Evolutionary conservation across 2,888 invertebrate genomes (phyloP).

Genomic region (Hesperia comma): DNA sequence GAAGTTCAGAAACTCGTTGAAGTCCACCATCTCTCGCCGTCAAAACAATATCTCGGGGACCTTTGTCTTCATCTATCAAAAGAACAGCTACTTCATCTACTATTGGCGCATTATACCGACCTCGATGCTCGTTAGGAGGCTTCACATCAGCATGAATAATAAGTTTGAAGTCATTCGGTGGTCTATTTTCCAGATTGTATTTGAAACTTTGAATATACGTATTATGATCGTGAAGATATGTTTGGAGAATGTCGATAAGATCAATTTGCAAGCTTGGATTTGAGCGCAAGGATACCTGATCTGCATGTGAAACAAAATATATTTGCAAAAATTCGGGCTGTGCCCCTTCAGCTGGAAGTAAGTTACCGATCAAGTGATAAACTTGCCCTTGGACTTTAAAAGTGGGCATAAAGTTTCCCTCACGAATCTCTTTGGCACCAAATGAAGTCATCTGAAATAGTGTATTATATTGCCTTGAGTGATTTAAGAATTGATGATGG

Average conservation of each 20-base stretch:
- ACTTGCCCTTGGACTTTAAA: too few species aligned
- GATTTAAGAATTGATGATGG: too few species aligned
- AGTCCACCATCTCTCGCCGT: slow-evolving; percentile 41
- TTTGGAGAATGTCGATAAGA: too few species aligned
- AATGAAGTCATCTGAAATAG: slow-evolving; percentile 51
- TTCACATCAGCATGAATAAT: neutral
- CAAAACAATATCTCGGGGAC: slow-evolving; percentile 46
- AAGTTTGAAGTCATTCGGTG: too few species aligned
- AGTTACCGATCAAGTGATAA: slow-evolving; percentile 34
- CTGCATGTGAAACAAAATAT: slow-evolving; percentile 43
- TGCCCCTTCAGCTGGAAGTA: slow-evolving; percentile 37
- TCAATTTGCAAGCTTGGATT: too few species aligned
- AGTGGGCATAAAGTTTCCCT: slow-evolving; percentile 29
- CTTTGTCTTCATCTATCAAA: slow-evolving; percentile 46
- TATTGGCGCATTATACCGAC: slow-evolving; percentile 3
- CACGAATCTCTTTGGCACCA: slow-evolving; percentile 41
- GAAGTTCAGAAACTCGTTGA: slow-evolving; percentile 42
- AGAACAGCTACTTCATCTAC: slow-evolving; percentile 9
- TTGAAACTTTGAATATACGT: too few species aligned
- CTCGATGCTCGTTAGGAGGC: neutral
- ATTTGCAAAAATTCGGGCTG: slow-evolving; percentile 40
- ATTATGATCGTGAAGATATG: too few species aligned
- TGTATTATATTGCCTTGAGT: too few species aligned
- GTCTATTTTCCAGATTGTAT: too few species aligned
- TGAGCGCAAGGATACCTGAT: too few species aligned